Base-by-base conservation (phyloP, 2,888 invertebrate genomes). In the Phania funesta region DNA sequence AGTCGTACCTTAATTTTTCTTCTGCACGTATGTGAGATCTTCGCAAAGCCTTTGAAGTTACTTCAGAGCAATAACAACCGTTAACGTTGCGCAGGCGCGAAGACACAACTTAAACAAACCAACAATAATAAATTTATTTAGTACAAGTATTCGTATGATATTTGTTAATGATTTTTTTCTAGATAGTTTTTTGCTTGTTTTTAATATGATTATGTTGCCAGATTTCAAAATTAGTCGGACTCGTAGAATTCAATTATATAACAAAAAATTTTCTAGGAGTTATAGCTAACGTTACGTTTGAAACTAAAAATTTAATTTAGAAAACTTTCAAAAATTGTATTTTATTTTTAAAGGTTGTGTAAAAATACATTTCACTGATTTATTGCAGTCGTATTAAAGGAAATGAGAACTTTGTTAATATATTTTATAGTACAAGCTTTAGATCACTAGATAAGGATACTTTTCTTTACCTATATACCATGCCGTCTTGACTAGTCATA, bases 41-140 rank as follows among this genome's bases (percentile, higher is more conserved):
- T 54, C 32, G 41, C 16, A 48, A 58, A 64, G 32, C 11, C 13
- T 46, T 46, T 3, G 20, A 46, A 35, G 9, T 16, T 52, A 41
- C 44, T 44, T 52, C 22, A 54, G 11, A 50, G 71, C 29, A 52
- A 44, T 38, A 65, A 58, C 65, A 58, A 38, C 26, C 29, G 29
- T 7, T 58, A 54, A 50, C 48, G 65, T 58, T 75, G 75, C 56
- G 48, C 75, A 75, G 65, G 75, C 75, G 75, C 75, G 65, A 75
- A 75, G 29, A 75, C 35, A 46, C 32, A 75, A 58, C 58, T 60
- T 64, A 18, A 54, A 64, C 44, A 64, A 54, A 44, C 64, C 73
- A 74, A 54, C 73, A 64, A 64, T 46, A 74, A 74, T 74, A 74
- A 54, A 74, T 64, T 64, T 20, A 44, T 62, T 64, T 52, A 64